These are phyloP conservation scores for Elaphurus davidianus DNA, from an alignment of 2,113 vertebrate species.

Conservation along the genomic window DNA sequence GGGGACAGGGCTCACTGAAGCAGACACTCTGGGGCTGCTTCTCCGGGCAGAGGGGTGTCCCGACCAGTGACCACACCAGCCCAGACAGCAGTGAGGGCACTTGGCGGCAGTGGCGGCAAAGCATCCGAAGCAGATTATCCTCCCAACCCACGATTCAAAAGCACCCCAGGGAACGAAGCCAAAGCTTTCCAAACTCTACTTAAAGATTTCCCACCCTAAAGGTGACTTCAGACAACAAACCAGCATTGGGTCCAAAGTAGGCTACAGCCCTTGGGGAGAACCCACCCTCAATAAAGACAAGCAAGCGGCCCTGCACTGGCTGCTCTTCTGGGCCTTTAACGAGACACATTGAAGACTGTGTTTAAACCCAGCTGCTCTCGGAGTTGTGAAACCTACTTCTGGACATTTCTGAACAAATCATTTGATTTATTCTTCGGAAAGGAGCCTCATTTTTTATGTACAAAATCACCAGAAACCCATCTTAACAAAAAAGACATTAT, in stretches of 20 bases:
- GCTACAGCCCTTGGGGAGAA: background rate
- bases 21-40: background rate
- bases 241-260: background rate
- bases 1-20: background rate
- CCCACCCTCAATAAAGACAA: accelerated
- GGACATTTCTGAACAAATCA: background rate
- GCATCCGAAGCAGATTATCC: background rate
- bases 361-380: background rate
- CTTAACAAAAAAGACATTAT: background rate
- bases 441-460: background rate
- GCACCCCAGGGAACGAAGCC: background rate
- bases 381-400: background rate
- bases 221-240: background rate
- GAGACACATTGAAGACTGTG: accelerated
- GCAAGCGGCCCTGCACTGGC: accelerated
- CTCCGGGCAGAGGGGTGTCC: accelerated
- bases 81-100: background rate
- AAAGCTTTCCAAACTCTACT: background rate
- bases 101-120: background rate
- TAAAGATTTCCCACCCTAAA: background rate
- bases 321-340: accelerated
- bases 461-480: background rate
- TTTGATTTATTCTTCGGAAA: background rate
- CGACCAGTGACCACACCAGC: too few relatives aligned
- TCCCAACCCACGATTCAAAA: background rate